These are phyloP conservation scores for Ligdia adustata DNA, from an alignment of 2,888 invertebrate genomes.

Conservation along the genomic window DNA sequence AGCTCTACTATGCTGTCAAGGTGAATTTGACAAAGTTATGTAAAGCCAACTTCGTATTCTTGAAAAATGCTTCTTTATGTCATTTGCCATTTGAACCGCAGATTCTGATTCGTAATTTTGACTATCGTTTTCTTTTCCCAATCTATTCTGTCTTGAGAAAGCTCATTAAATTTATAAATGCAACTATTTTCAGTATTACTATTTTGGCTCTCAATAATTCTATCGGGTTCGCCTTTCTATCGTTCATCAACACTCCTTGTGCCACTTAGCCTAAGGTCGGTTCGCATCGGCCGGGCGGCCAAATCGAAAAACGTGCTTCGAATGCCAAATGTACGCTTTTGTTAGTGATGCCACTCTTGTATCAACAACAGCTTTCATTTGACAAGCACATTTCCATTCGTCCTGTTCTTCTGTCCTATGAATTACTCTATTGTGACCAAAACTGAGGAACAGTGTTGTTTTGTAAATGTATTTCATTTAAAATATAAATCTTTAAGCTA, in stretches of 20 bases:
- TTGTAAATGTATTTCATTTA: too few species aligned
- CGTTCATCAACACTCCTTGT: constrained; percentile 46
- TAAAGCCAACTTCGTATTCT: too few species aligned
- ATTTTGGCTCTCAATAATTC: constrained; percentile 7
- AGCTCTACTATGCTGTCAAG: constrained; percentile 52
- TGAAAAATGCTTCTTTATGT: too few species aligned
- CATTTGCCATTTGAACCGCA: too few species aligned
- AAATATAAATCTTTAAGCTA: too few species aligned
- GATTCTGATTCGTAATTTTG: too few species aligned
- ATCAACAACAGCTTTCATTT: constrained; percentile 16
- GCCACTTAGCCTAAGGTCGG: constrained; percentile 50
- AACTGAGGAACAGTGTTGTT: too few species aligned
- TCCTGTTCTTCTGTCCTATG: constrained; percentile 12
- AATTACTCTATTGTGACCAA: not conserved
- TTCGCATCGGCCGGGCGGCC: constrained; percentile 36
- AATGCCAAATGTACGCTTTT: constrained; percentile 40
- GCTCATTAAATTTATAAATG: too few species aligned
- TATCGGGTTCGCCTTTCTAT: constrained; percentile 23
- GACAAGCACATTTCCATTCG: constrained; percentile 33
- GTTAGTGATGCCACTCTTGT: constrained; percentile 33
- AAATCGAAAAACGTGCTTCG: constrained; percentile 47
- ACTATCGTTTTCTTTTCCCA: too few species aligned
- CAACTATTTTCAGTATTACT: not conserved
- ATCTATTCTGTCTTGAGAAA: too few species aligned
- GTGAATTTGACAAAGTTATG: constrained; percentile 38